Conservation (phyloP, 2,113 vertebrate species). For the Plecturocebus donacophilus region DNA sequence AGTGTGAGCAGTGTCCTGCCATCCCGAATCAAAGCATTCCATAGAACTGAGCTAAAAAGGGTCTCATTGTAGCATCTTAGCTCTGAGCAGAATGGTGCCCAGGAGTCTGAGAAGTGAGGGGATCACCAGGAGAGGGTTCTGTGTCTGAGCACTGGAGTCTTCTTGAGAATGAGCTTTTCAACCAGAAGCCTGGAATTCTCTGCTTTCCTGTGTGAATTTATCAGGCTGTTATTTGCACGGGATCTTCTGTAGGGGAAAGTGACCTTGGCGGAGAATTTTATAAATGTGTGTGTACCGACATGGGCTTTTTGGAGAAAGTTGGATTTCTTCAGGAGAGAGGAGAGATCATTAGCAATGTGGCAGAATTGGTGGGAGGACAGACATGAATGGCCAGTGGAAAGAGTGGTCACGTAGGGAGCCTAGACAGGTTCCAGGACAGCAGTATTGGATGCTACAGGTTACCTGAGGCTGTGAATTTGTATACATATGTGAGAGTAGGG, state of each 20-base stretch:
- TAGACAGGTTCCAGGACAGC: neutral
- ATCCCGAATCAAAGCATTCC: neutral
- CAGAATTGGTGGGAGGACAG: neutral
- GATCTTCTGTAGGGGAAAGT: neutral
- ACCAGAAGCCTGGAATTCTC: neutral
- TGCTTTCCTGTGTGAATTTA: neutral
- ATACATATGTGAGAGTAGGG: neutral
- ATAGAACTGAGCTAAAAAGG: neutral
- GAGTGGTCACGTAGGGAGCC: neutral
- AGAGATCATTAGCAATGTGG: neutral
- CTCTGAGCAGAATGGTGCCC: neutral
- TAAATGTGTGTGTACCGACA: neutral
- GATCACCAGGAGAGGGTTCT: neutral
- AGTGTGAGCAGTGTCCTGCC: neutral
- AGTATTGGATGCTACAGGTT: no score
- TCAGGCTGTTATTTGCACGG: neutral
- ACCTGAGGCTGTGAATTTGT: neutral
- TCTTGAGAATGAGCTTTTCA: neutral
- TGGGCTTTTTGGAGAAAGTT: neutral
- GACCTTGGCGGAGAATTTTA: neutral
- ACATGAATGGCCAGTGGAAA: fast-evolving
- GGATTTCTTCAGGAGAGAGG: neutral
- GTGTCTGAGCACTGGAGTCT: neutral
- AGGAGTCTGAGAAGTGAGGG: no score
- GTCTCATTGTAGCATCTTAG: no score